Conservation (phyloP, 2,888 invertebrate genomes). For the Cephus rjabovi region DNA sequence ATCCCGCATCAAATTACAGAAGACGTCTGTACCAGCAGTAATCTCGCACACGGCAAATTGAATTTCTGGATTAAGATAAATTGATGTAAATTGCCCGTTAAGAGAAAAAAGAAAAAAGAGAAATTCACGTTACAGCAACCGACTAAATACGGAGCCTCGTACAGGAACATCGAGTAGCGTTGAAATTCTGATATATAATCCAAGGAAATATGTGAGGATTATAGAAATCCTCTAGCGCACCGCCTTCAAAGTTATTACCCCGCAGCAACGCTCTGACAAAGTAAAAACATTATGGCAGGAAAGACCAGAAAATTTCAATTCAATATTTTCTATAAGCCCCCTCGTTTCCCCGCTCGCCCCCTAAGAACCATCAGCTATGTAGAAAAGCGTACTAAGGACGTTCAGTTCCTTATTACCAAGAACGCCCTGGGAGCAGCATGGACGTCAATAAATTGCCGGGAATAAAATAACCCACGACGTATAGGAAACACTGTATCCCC, state of each 20-base stretch:
- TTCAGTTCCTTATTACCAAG: background rate
- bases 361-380: background rate
- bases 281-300: background rate
- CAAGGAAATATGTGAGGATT: slow-evolving; percentile 38
- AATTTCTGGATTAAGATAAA: background rate
- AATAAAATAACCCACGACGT: background rate
- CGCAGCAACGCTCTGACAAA: background rate
- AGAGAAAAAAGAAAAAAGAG: background rate
- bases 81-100: background rate
- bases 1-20: slow-evolving; percentile 11
- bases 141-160: background rate
- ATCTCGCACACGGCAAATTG: background rate
- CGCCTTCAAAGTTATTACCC: slow-evolving; percentile 1
- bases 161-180: background rate
- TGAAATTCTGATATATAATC: background rate
- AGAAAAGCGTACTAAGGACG: background rate
- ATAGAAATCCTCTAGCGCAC: slow-evolving; percentile 11
- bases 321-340: background rate
- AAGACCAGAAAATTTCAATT: background rate
- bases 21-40: background rate
- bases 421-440: background rate
- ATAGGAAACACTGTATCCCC: background rate
- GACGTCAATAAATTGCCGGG: background rate
- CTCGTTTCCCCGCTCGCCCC: background rate
- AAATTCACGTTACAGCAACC: background rate